Evolutionary conservation across 2,888 invertebrate species (phyloP), one percentile per base, ranked within the genome.

Genomic region (Leptura quadrifasciata): DNA sequence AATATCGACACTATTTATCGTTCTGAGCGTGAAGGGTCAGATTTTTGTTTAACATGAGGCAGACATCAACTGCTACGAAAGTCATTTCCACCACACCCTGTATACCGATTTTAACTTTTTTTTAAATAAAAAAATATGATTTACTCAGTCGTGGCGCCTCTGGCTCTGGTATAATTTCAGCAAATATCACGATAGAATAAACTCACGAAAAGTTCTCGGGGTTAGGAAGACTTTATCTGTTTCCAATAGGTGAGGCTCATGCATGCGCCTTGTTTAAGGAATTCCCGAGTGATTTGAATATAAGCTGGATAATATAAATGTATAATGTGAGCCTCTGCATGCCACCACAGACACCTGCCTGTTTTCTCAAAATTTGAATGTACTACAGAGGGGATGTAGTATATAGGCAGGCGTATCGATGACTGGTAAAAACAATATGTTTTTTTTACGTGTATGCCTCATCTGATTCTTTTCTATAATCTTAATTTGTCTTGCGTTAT

Each of bases 241-340:
- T 71, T 71, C 71, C 71, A 71, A 71, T 71, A 71, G 71, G 71
- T 61, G 58, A 71, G 61, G 24, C 71, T 61, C 24, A 2, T 60
- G 52, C 61, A 52, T 58, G 69, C 60, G 60, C 52, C 52, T 35
- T 71, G 61, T 61, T 57, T 61, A 47, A 60, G 61, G 61, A 71
- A 71, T 61, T 71, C 52, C 61, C 61, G 60, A 52, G 71, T 18
- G 47, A 52, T 39, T 47, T 24, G 58, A 35, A 24, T 71, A 47
- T 60, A 71, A 61, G 52, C 71, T 24, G 71, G 60, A 71, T 71
- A 71, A 61, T 71, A 61, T 71, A 61, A 71, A 71, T 71, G 71
- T 71, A 61, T 71, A 71, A 71, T 71, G 71, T 18, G 55, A 58
- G 35, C 21, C 27, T 21, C 20, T 17, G 20, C 35, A 17, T 21